These are phyloP conservation scores for Petrolisthes cinctipes DNA, from an alignment of 2,888 invertebrate species.

Conservation along the genomic window DNA sequence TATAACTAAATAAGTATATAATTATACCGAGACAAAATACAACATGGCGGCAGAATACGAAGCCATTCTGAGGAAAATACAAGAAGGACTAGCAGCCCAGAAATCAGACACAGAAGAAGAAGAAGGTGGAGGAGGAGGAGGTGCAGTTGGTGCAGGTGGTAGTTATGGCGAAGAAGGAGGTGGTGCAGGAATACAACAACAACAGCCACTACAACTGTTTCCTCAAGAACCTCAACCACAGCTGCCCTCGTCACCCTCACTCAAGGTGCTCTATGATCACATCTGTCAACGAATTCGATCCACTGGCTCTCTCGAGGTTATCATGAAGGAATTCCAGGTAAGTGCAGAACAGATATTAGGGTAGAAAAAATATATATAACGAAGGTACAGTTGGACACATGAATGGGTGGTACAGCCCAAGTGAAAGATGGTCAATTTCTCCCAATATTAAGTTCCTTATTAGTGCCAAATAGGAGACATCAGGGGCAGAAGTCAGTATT, in stretches of 20 bases:
- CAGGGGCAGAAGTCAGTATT: no score
- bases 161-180: neutral
- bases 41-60: constrained; percentile 47
- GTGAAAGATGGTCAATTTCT: no score
- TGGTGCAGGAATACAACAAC: neutral
- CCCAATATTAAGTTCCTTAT: no score
- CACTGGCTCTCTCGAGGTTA: constrained; percentile 36
- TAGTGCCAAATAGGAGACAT: no score
- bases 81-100: constrained; percentile 26
- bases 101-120: neutral
- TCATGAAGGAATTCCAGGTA: constrained; percentile 61
- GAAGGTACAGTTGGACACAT: no score
- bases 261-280: constrained; percentile 44
- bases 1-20: neutral
- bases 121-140: neutral
- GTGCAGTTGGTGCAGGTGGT: neutral
- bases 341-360: neutral
- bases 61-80: constrained; percentile 42
- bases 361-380: neutral
- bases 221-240: neutral
- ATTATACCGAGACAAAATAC: neutral
- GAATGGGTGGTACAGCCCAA: no score
- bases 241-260: constrained; percentile 7
- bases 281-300: constrained; percentile 58
- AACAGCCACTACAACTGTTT: neutral